These are phyloP conservation scores for Coracopsis vasa DNA, from an alignment of 2,113 vertebrate genomes.

Conservation along the genomic window DNA sequence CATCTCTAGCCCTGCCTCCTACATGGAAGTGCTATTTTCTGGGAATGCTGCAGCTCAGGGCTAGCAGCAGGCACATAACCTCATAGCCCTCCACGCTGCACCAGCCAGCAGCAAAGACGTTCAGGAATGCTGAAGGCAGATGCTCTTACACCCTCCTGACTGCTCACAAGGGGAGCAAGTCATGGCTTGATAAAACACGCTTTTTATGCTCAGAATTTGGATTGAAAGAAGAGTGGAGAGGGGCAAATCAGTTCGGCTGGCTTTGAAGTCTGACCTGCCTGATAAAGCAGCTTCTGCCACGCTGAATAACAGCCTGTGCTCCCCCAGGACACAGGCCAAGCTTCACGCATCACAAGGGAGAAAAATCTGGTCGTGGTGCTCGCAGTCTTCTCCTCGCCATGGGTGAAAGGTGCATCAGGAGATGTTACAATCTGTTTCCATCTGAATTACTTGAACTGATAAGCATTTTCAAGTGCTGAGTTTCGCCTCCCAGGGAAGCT, in stretches of 20 bases:
- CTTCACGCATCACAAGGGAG: neutral
- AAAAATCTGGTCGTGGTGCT: neutral
- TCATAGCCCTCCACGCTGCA: neutral
- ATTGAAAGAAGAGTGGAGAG: neutral
- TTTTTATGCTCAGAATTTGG: neutral
- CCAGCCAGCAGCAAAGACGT: neutral
- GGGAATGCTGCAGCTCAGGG: neutral
- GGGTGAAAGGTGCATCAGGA: neutral
- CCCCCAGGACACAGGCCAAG: neutral
- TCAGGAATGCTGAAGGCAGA: neutral
- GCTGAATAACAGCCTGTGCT: accelerated
- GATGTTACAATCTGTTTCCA: slow-evolving; percentile 20
- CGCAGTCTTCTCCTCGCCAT: neutral
- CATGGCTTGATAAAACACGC: neutral
- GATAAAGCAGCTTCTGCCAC: neutral
- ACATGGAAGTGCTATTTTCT: accelerated
- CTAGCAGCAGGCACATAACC: neutral
- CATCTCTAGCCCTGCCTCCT: accelerated
- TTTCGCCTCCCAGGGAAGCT: slow-evolving; percentile 1
- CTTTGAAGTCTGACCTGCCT: neutral
- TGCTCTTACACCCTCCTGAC: neutral
- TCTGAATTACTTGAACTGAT: neutral
- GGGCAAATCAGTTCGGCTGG: neutral
- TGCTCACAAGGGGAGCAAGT: neutral
- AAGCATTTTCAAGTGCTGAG: neutral